Percentiles rank a stretch among this genome's conserved stretches.
phyloP scores from a whole-genome alignment of 2,113 vertebrate genomes.

The Hippocampus guttulatus region DNA sequence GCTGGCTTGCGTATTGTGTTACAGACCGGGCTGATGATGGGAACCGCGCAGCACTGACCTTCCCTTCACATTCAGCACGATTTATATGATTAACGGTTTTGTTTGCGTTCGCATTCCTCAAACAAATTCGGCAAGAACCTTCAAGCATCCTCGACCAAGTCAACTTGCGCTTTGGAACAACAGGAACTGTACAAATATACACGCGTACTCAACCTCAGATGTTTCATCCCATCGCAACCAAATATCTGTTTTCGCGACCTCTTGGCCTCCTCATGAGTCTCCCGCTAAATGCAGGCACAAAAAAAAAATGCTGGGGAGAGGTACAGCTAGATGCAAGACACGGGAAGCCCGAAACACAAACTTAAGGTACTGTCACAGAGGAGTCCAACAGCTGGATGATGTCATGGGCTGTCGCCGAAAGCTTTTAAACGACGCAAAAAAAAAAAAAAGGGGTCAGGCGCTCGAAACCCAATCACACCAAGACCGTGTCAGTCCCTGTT shows the following conservation, averaged over 20 bases:
- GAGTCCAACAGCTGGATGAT: not conserved
- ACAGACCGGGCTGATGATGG: slow-evolving; percentile 47
- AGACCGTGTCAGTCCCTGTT: slow-evolving; percentile 13
- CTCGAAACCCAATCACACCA: slow-evolving; percentile 10
- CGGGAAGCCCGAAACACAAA: not conserved
- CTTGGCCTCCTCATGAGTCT: no score
- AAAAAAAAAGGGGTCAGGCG: not conserved
- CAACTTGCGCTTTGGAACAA: slow-evolving; percentile 6
- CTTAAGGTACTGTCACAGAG: not conserved
- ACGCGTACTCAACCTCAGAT: slow-evolving; percentile 8
- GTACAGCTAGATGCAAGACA: not conserved
- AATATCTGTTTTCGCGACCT: not conserved
- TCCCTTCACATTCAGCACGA: slow-evolving; percentile 45
- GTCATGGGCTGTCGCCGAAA: not conserved
- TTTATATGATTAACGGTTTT: slow-evolving; percentile 29
- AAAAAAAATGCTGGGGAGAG: no score
- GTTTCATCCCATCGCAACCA: slow-evolving; percentile 23
- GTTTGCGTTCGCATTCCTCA: slow-evolving; percentile 41
- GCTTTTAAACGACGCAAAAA: not conserved
- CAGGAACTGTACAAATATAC: slow-evolving; percentile 41
- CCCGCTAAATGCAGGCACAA: not conserved
- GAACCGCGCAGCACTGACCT: slow-evolving; percentile 27
- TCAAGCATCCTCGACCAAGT: not conserved
- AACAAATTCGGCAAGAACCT: slow-evolving; percentile 29
- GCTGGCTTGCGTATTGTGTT: slow-evolving; percentile 52